These are phyloP conservation scores for Rhinoptilus africanus DNA, from an alignment of 2,113 vertebrate species.

Conservation along the genomic window DNA sequence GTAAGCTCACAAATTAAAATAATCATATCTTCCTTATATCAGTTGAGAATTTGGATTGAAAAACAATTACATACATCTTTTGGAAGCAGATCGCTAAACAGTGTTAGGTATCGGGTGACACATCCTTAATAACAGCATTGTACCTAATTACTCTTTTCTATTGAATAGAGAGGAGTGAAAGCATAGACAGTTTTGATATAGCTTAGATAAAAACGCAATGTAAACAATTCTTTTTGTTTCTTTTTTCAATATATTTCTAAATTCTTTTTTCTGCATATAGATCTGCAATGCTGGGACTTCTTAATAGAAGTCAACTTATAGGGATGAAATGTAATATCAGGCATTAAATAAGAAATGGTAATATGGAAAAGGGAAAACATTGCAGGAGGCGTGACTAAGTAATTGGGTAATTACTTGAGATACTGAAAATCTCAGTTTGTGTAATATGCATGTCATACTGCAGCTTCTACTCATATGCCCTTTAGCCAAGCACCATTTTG, in stretches of 20 bases:
- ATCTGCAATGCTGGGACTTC: neutral
- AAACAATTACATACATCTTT: neutral
- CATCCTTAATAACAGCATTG: neutral
- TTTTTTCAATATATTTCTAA: neutral
- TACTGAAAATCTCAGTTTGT: neutral
- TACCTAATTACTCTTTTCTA: neutral
- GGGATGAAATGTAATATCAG: neutral
- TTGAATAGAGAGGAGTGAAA: neutral
- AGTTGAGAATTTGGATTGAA: neutral
- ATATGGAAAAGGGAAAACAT: neutral
- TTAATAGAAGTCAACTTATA: neutral
- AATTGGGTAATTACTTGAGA: neutral
- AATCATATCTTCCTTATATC: neutral
- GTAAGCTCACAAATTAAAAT: neutral
- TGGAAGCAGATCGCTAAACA: neutral
- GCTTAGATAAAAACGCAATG: neutral
- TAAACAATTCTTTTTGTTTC: neutral
- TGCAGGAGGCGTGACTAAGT: neutral
- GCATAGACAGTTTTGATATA: neutral
- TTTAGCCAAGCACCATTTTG: neutral
- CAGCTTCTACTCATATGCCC: neutral
- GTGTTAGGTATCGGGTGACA: neutral
- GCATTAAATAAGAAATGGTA: neutral
- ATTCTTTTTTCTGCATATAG: neutral
- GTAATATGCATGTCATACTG: neutral